phyloP scores from a whole-genome alignment of 2,113 vertebrate genomes.

The Polypterus senegalus region DNA sequence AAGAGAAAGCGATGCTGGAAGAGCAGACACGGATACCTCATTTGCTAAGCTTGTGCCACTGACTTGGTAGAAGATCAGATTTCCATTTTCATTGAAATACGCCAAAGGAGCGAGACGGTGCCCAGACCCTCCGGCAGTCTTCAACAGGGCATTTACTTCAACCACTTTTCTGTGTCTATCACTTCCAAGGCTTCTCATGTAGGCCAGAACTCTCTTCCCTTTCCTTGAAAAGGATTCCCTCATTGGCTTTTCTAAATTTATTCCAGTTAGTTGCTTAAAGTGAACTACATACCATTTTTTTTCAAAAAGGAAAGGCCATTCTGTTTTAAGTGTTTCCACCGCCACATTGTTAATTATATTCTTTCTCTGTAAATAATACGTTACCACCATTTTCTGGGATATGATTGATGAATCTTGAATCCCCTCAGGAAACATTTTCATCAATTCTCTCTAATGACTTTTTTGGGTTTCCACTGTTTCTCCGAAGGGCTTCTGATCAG shows the following conservation, averaged over 20 bases:
- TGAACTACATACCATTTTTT: slow-evolving; percentile 8
- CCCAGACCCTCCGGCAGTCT: background rate
- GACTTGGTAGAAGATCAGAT: background rate
- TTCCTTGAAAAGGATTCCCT: background rate
- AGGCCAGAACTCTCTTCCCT: slow-evolving; percentile 1
- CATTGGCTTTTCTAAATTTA: slow-evolving; percentile 2
- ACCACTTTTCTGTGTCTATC: background rate
- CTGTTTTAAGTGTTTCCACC: slow-evolving; percentile 2
- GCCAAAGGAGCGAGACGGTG: background rate
- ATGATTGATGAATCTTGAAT: slow-evolving; percentile 4
- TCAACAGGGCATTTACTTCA: background rate
- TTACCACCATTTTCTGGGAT: slow-evolving; percentile 13
- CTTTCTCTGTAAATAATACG: slow-evolving; percentile 10
- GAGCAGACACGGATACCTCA: background rate
- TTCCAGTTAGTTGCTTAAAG: slow-evolving; percentile 16
- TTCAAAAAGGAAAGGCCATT: slow-evolving; percentile 14
- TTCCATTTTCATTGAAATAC: background rate
- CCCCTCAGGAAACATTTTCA: slow-evolving; percentile 14
- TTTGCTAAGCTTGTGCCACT: background rate
- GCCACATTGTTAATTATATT: slow-evolving; percentile 14
- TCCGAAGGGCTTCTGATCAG: slow-evolving; percentile 1
- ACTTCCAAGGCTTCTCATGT: slow-evolving; percentile 1
- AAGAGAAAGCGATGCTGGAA: background rate
- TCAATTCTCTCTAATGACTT: slow-evolving; percentile 14
- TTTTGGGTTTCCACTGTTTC: slow-evolving; percentile 16